Conservation (phyloP, 2,888 invertebrate genomes). For the Drosophila stalkeri region DNA sequence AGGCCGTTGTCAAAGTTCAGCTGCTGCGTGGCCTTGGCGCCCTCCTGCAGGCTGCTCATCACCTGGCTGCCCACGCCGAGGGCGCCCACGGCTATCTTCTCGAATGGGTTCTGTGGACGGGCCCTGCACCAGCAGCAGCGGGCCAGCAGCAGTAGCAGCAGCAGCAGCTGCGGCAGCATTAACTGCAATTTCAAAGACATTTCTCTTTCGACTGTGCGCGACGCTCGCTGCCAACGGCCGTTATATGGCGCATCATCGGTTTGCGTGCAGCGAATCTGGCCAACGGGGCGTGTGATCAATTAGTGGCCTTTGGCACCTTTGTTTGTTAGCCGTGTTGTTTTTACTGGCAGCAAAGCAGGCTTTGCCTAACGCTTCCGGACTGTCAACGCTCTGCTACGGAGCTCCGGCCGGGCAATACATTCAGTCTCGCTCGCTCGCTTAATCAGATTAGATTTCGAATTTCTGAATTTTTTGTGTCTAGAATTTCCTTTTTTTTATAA, state of each 20-base stretch:
- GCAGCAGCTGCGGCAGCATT: conserved; percentile 8
- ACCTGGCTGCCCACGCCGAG: conserved; percentile 57
- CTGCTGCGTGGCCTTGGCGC: conserved; percentile 40
- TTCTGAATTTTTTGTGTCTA: conserved; percentile 29
- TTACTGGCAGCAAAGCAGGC: conserved; percentile 15
- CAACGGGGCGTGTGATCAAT: no score
- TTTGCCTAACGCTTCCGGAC: conserved; percentile 13
- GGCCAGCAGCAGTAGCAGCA: conserved; percentile 15
- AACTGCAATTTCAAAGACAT: conserved; percentile 47
- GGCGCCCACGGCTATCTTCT: conserved; percentile 49
- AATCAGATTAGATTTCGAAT: conserved; percentile 32
- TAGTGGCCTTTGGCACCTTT: conserved; percentile 7
- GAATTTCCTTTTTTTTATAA: conserved; percentile 1
- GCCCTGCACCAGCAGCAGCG: conserved; percentile 25
- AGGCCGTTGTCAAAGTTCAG: conserved; percentile 55
- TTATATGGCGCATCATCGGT: conserved; percentile 34
- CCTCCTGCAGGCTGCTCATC: conserved; percentile 56
- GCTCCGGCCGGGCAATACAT: background rate
- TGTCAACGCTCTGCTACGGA: background rate
- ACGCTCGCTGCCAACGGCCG: background rate
- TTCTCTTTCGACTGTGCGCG: conserved; percentile 25
- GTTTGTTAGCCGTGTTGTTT: background rate
- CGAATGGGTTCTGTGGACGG: conserved; percentile 50
- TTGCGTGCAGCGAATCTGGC: conserved; percentile 55
- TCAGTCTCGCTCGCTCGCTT: conserved; percentile 49